phyloP scores from a whole-genome alignment of 1,140 invertebrate genomes.

The Lepidostoma basale region DNA sequence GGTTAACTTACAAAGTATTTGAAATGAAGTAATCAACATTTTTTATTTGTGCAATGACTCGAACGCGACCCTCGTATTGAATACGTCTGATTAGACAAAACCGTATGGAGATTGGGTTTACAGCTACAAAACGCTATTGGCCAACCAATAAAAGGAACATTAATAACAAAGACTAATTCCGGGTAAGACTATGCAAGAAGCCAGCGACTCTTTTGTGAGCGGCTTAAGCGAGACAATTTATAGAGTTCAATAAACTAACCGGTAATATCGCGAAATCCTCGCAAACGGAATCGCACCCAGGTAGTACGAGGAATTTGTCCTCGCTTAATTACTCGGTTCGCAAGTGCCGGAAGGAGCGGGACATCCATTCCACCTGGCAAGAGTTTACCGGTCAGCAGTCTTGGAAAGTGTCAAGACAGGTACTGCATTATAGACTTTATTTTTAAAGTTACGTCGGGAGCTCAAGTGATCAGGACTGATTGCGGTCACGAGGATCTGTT shows the following conservation, averaged over 20 bases:
- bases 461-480: too few relatives aligned
- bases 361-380: too few relatives aligned
- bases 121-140: conserved; percentile 25
- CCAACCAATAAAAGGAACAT: conserved; percentile 24
- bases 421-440: too few relatives aligned
- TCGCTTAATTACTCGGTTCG: too few relatives aligned
- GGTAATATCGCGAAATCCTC: not conserved
- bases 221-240: conserved; percentile 23
- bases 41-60: too few relatives aligned
- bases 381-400: too few relatives aligned
- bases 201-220: conserved; percentile 11
- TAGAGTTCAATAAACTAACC: conserved; percentile 15
- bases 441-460: too few relatives aligned
- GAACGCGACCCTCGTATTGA: not conserved
- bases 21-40: too few relatives aligned
- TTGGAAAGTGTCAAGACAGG: too few relatives aligned
- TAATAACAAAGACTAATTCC: conserved; percentile 21
- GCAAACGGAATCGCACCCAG: not conserved
- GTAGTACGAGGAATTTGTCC: not conserved
- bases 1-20: too few relatives aligned
- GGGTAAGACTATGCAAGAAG: not conserved
- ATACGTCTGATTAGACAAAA: conserved; percentile 13
- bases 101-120: conserved; percentile 7
- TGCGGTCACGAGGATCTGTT: too few relatives aligned
- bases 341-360: too few relatives aligned